Evolutionary conservation across 2,888 invertebrate species (phyloP), one percentile per base, ranked within the genome.

Genomic region (Watsonalla cultraria): DNA sequence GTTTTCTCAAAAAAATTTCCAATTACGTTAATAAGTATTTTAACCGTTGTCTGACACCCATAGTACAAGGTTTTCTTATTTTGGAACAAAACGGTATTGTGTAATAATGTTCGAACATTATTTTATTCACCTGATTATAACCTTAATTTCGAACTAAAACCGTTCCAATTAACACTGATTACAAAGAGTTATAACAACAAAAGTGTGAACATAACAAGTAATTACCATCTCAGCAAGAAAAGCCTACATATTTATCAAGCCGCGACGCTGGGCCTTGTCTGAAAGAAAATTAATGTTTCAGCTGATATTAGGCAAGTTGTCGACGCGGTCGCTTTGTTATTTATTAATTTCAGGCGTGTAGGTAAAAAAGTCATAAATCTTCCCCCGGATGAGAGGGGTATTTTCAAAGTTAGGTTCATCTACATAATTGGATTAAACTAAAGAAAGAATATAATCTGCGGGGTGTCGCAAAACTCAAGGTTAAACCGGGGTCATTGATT

Each of bases 281-380:
- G 42, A 73, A 72, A 69, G 54, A 60, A 67, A 71, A 72, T 70
- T 74, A 70, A 71, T 71, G 70, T 63, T 55, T 54, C 51, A 62
- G 54, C 52, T 15, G 62, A 73, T 77, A 74, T 75, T 74, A 68
- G 65, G 60, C 48, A 65, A 68, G 61, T 70, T 65, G 61, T 56
- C 58, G 75, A 74, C 72, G 42, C 42, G 42, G 42, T 42, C 42
- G 42, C 42, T 42, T 11, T 11, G 42, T 42, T 42, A 42, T 42
- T 42, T 42, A 42, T 42, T 42, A 42, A 42, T 11, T 42, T 42
- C 42, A 9, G 5, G 11, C 11, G 11, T 42, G 42, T 42, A 42
- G 11, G 42, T 11, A 42, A 42, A 42, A 42, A 42, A 42, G 7
- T 11, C 42, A 42, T 42, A 42, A 42, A 42, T 42, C 42, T 42